These are phyloP conservation scores for Labia minor DNA, from an alignment of 2,888 invertebrate genomes.

Conservation along the genomic window DNA sequence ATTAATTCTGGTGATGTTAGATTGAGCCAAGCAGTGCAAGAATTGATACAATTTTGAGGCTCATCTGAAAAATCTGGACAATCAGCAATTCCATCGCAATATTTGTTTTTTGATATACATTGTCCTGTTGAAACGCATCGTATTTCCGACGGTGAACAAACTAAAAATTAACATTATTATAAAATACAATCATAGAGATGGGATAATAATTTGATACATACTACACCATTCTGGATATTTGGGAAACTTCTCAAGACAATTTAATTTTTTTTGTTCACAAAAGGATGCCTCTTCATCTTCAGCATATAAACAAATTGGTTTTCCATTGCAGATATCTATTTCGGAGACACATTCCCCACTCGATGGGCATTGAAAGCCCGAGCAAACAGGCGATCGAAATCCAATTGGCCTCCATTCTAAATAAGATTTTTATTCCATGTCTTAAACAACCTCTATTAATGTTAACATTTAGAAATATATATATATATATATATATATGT, in stretches of 20 bases:
- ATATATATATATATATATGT: conserved; percentile 1
- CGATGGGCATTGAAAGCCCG: conserved; percentile 50
- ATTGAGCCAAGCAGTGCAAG: conserved; percentile 51
- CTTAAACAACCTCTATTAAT: conserved; percentile 20
- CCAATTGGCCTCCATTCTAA: neutral
- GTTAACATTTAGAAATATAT: conserved; percentile 17
- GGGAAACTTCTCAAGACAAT: conserved; percentile 26
- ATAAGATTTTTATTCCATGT: too few relatives aligned
- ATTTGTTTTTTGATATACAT: conserved; percentile 57
- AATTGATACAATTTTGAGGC: conserved; percentile 46
- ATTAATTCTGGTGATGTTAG: conserved; percentile 56
- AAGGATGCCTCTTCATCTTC: conserved; percentile 49
- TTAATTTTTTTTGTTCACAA: conserved; percentile 37
- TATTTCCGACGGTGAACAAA: conserved; percentile 51
- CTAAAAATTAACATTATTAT: conserved; percentile 37
- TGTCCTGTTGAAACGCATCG: conserved; percentile 52
- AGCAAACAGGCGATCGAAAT: conserved; percentile 37
- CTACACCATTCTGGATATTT: conserved; percentile 21
- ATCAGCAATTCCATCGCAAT: conserved; percentile 55
- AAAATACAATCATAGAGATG: neutral
- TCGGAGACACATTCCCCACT: conserved; percentile 55
- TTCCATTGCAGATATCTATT: conserved; percentile 53
- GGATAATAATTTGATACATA: neutral
- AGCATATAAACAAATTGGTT: conserved; percentile 55
- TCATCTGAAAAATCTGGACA: conserved; percentile 67